Base-by-base conservation (phyloP, 2,113 vertebrate species). In the Osmerus mordax region DNA sequence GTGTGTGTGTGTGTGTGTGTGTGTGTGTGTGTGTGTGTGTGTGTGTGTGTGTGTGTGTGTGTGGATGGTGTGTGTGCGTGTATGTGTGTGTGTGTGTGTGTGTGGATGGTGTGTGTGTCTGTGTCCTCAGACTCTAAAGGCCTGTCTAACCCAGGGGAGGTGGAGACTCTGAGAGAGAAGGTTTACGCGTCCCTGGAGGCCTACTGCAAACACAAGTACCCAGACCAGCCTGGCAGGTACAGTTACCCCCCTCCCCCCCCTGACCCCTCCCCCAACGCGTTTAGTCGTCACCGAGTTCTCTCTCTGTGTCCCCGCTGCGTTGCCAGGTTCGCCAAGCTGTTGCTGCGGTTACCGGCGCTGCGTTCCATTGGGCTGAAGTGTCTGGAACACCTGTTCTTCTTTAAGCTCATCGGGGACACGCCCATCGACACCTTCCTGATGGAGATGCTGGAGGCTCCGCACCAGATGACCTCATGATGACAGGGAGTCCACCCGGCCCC, bases 371-470 rank as follows among this genome's bases (percentile, higher is more conserved):
- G 97, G 74, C 94, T 99, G 64, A 99, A 98, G 90, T 99, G 97
- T 91, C 91, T 99, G 87, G 97, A 99, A 86, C 97, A 99, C 80
- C 92, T 99, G 61, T 99, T 99, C 91, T 99, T 99, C 91, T 99
- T 99, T 93, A 99, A 99, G 85, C 95, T 99, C 87, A 99, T 99
- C 76, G 97, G 97, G 0, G 97, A 99, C 92, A 99, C 97, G 2
- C 97, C 97, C 51, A 99, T 99, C 4, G 97, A 99, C 94, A 99
- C 97, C 87, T 99, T 99, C 91, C 88, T 99, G 84, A 99, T 99
- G 97, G 97, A 99, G 89, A 99, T 99, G 97, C 93, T 99, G 84
- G 97, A 99, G 84, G 96, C 97, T 0, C 97, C 97, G 0, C 96
- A 99, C 89, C 97, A 99, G 90, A 94, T 97, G 94, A 98, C 97